Evolutionary conservation across 2,797 vertebrate species (phyloP).

Genomic region (Gallirallus australis): DNA sequence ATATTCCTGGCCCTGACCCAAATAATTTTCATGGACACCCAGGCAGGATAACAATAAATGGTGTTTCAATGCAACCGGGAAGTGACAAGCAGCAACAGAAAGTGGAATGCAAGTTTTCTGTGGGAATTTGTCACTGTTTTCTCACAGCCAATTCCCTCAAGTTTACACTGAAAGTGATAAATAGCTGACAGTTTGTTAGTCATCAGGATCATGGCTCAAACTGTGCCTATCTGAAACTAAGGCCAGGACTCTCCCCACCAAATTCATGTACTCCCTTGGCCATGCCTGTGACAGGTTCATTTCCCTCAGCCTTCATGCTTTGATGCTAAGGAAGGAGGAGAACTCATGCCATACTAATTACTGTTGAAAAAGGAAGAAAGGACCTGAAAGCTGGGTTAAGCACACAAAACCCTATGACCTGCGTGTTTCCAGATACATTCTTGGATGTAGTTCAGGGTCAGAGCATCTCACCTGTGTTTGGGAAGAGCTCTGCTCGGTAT

Average conservation of each 20-base stretch:
- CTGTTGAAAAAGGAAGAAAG: background rate
- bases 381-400: background rate
- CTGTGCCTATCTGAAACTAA: background rate
- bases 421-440: background rate
- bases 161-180: background rate
- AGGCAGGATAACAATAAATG: background rate
- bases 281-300: background rate
- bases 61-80: background rate
- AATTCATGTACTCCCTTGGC: background rate
- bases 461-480: background rate
- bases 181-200: background rate
- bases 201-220: background rate
- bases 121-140: slow-evolving; percentile 13
- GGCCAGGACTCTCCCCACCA: background rate
- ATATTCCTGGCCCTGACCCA: background rate
- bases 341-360: background rate
- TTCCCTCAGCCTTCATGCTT: background rate
- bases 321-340: background rate
- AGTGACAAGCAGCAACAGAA: background rate
- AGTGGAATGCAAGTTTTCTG: background rate
- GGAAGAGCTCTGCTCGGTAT: background rate
- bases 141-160: background rate
- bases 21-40: background rate
- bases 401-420: background rate
- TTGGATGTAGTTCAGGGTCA: background rate